phyloP scores from a whole-genome alignment of 1,140 invertebrate genomes.

The Formica exsecta region DNA sequence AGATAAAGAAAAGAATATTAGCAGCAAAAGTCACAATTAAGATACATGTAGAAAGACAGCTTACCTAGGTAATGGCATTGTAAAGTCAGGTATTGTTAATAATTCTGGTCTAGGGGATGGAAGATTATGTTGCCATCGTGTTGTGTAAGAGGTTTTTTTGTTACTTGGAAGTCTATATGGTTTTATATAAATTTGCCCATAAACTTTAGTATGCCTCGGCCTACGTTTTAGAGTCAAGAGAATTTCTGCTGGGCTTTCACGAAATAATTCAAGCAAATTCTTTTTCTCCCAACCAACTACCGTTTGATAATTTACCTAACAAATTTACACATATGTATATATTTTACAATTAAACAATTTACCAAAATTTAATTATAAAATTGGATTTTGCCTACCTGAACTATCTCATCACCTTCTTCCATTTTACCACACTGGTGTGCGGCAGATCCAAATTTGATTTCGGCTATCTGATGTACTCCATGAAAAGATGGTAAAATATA shows the following conservation, averaged over 20 bases:
- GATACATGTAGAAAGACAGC: constrained; percentile 48
- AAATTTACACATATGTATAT: constrained; percentile 46
- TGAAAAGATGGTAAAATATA: constrained; percentile 94
- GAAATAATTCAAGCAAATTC: constrained; percentile 92
- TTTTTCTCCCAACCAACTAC: constrained; percentile 95
- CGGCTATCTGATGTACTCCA: constrained; percentile 94
- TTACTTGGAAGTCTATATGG: constrained; percentile 92
- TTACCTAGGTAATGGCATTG: constrained; percentile 88
- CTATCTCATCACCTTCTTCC: constrained; percentile 97
- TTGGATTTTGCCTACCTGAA: constrained; percentile 88
- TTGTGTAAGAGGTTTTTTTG: constrained; percentile 89
- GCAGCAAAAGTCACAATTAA: constrained; percentile 3
- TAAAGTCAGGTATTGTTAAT: constrained; percentile 89
- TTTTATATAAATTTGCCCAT: constrained; percentile 94
- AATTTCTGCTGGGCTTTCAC: constrained; percentile 93
- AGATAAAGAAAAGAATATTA: constrained; percentile 1
- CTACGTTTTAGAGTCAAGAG: constrained; percentile 94
- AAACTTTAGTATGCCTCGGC: constrained; percentile 93
- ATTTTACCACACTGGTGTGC: constrained; percentile 96
- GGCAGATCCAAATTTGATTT: constrained; percentile 94
- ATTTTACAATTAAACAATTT: constrained; percentile 27
- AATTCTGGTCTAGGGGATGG: constrained; percentile 90
- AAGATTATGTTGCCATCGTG: constrained; percentile 90
- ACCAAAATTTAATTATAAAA: neutral
- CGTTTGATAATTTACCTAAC: constrained; percentile 96